phyloP scores from a whole-genome alignment of 2,113 vertebrate species.

The Campylomormyrus numenius region DNA sequence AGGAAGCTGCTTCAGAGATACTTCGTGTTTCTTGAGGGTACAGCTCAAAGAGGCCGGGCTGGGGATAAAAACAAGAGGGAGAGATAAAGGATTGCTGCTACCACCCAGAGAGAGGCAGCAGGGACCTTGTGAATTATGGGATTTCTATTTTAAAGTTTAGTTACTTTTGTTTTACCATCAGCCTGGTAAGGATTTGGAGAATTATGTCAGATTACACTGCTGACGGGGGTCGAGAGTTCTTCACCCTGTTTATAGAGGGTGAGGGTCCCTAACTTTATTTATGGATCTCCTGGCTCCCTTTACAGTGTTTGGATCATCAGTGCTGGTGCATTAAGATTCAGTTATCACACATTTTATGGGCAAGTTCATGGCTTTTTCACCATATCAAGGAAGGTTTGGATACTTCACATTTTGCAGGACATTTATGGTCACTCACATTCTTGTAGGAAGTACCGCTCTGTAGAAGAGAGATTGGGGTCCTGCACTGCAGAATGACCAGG shows the following conservation, averaged over 20 bases:
- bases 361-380: background rate
- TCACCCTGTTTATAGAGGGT: background rate
- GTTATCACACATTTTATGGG: background rate
- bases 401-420: background rate
- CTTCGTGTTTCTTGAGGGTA: background rate
- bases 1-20: background rate
- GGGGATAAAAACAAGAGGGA: background rate
- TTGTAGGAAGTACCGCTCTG: background rate
- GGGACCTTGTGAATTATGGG: background rate
- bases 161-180: background rate
- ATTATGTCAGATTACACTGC: background rate
- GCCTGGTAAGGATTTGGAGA: background rate
- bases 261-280: background rate
- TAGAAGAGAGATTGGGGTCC: background rate
- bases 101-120: background rate
- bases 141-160: background rate
- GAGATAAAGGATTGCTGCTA: background rate
- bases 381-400: background rate
- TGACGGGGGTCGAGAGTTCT: background rate
- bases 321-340: background rate
- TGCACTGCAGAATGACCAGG: background rate
- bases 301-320: background rate
- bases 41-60: background rate
- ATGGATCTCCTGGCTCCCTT: background rate
- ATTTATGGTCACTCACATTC: background rate